Conservation (phyloP, 2,113 vertebrate species). For the Sisor rabdophorus region DNA sequence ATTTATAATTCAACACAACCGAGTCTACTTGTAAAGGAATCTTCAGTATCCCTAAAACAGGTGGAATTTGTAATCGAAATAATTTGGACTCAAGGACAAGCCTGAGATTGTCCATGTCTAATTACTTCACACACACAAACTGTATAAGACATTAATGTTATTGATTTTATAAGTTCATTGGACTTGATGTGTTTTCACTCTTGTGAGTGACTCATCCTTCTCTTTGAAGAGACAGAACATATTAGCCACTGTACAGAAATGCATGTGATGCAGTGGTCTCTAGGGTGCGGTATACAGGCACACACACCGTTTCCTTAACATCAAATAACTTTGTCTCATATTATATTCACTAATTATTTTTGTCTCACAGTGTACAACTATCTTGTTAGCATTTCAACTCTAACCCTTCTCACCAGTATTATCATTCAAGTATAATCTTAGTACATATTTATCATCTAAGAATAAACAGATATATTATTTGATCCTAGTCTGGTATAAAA, state of each 20-base stretch:
- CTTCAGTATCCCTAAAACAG: neutral
- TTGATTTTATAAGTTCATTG: constrained; percentile 30
- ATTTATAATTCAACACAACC: constrained; percentile 8
- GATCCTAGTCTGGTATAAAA: too few relatives aligned
- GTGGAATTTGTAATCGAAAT: constrained; percentile 14
- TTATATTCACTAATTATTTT: neutral
- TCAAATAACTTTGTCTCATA: neutral
- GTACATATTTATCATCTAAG: too few relatives aligned
- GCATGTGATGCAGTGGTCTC: neutral
- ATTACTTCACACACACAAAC: constrained; percentile 10
- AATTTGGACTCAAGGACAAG: neutral
- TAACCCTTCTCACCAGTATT: neutral
- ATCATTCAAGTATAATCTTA: too few relatives aligned
- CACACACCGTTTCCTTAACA: neutral
- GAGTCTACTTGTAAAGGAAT: constrained; percentile 7
- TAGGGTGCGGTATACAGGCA: neutral
- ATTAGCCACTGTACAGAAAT: constrained; percentile 1
- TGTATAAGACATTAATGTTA: constrained; percentile 19
- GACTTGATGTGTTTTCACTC: constrained; percentile 5
- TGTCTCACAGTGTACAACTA: neutral
- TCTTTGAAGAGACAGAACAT: constrained; percentile 17
- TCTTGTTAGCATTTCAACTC: neutral
- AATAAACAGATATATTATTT: too few relatives aligned
- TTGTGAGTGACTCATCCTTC: constrained; percentile 19
- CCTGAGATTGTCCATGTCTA: neutral